Conservation (phyloP, 2,888 invertebrate genomes). For the Pediacus dermestoides region DNA sequence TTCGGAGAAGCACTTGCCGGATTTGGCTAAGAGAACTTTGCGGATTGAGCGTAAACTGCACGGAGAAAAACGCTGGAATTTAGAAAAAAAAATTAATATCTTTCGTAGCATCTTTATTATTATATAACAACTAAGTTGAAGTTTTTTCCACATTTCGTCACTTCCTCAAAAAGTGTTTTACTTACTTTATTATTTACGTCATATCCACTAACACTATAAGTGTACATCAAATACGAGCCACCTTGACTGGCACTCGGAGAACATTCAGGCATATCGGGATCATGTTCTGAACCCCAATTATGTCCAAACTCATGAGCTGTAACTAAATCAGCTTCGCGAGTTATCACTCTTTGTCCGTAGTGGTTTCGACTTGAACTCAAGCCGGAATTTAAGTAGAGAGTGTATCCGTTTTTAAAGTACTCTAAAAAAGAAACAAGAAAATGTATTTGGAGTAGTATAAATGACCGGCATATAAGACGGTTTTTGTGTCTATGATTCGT, state of each 20-base stretch:
- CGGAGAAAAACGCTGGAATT: constrained; percentile 84
- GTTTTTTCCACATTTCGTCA: no score
- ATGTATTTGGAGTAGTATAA: no score
- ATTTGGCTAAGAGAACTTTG: constrained; percentile 89
- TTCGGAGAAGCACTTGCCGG: constrained; percentile 86
- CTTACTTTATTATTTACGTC: constrained; percentile 90
- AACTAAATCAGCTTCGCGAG: constrained; percentile 92
- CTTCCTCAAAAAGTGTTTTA: no score
- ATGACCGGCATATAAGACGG: no score
- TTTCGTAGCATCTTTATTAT: no score
- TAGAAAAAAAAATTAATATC: no score
- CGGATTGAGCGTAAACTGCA: constrained; percentile 90
- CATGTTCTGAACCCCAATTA: constrained; percentile 98
- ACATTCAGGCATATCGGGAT: constrained; percentile 93
- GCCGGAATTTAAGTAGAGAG: constrained; percentile 89
- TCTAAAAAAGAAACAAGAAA: no score
- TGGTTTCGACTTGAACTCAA: constrained; percentile 92
- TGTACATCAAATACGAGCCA: constrained; percentile 95
- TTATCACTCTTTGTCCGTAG: constrained; percentile 91
- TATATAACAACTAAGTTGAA: no score
- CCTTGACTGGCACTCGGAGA: constrained; percentile 92
- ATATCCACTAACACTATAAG: constrained; percentile 93
- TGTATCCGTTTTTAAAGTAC: constrained; percentile 91
- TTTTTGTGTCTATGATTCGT: no score
- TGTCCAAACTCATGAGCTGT: constrained; percentile 97